These are phyloP conservation scores for Mormyrus iriodes DNA, from an alignment of 2,113 vertebrate species.

Conservation along the genomic window DNA sequence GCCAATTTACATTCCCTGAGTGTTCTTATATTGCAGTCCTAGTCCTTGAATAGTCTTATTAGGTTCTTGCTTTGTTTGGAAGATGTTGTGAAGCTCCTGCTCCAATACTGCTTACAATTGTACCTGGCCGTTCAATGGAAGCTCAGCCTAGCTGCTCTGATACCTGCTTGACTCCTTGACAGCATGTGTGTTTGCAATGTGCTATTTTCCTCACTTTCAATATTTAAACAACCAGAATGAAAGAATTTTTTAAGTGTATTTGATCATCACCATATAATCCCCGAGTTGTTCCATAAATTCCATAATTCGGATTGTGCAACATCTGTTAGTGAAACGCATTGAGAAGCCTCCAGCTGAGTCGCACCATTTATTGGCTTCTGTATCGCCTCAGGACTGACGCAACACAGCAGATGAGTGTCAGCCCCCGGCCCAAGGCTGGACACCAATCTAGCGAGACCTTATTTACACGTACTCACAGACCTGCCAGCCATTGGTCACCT, in stretches of 20 bases:
- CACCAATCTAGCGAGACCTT: neutral
- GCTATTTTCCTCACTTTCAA: neutral
- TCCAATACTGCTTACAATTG: neutral
- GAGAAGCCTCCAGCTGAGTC: neutral
- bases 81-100: neutral
- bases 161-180: neutral
- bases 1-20: neutral
- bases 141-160: neutral
- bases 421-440: neutral
- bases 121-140: neutral
- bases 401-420: neutral
- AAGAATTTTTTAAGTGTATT: neutral
- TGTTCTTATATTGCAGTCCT: neutral
- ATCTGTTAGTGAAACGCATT: neutral
- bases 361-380: neutral
- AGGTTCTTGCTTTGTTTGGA: neutral
- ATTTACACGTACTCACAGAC: neutral
- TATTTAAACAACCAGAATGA: neutral
- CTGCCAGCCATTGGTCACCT: neutral
- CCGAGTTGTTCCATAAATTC: neutral
- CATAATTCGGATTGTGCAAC: neutral
- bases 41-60: neutral
- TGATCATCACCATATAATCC: neutral
- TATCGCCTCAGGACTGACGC: neutral
- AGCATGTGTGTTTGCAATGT: neutral